Percentiles rank a stretch among this genome's conserved stretches.
These are phyloP conservation scores for Drosophila eugracilis DNA, from an alignment of 1,140 invertebrate species.

Conservation along the genomic window DNA sequence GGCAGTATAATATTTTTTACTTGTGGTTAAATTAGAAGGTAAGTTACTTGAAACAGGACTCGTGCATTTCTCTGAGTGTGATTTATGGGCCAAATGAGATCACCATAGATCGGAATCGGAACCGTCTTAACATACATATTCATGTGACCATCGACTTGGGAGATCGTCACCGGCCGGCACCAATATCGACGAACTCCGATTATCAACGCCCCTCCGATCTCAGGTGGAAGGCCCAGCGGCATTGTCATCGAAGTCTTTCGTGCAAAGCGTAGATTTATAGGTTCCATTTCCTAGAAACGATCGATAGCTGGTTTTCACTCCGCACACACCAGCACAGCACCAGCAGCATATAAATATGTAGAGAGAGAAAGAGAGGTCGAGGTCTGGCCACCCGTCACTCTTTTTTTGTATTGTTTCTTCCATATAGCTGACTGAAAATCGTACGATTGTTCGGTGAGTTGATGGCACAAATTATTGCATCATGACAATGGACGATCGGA, in stretches of 20 bases:
- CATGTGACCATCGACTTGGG: conserved; percentile 42
- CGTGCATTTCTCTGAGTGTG: conserved; percentile 25
- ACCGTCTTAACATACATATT: conserved; percentile 30
- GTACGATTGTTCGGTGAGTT: conserved; percentile 44
- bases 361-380: conserved; percentile 47
- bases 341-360: not conserved
- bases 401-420: conserved; percentile 1
- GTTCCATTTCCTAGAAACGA: conserved; percentile 59
- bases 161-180: conserved; percentile 46
- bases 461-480: conserved; percentile 75
- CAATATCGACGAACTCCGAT: conserved; percentile 27
- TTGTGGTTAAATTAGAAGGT: no score
- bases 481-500: conserved; percentile 45
- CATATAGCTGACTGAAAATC: conserved; percentile 50
- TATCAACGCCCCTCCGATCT: conserved; percentile 44
- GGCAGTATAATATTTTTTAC: not conserved
- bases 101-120: conserved; percentile 26
- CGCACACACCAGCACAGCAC: not conserved
- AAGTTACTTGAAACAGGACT: not conserved
- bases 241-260: conserved; percentile 44
- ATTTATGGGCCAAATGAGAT: conserved; percentile 27
- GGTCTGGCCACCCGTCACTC: conserved; percentile 24
- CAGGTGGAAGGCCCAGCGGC: conserved; percentile 33
- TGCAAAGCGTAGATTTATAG: conserved; percentile 46
- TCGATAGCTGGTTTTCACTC: conserved; percentile 46